Evolutionary conservation across 1,140 invertebrate species (phyloP).

Genomic region (Drosophila obscura): DNA sequence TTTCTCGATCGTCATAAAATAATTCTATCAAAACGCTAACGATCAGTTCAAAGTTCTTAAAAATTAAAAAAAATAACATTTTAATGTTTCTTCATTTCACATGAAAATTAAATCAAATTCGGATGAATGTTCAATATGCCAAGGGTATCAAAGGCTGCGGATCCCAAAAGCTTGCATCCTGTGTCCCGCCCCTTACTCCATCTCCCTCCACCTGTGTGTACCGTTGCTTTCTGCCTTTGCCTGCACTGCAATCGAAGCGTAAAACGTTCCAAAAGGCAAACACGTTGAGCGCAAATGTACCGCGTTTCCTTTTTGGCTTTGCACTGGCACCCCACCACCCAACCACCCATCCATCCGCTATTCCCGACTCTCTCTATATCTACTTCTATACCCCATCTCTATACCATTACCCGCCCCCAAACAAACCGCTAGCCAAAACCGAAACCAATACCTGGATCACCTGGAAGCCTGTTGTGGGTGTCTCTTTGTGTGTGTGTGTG

Average conservation of each 20-base stretch:
- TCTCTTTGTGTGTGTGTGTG: conserved; percentile 21
- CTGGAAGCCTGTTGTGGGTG: conserved; percentile 16
- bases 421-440: conserved; percentile 24
- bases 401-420: background rate
- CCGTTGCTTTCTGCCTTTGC: conserved; percentile 24
- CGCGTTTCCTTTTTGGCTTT: conserved; percentile 75
- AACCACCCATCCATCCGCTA: conserved; percentile 11
- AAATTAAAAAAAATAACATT: too few species aligned
- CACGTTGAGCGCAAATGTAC: conserved; percentile 78
- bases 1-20: too few species aligned
- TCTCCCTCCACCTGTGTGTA: background rate
- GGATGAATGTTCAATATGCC: too few species aligned
- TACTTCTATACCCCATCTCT: background rate
- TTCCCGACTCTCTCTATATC: too few species aligned
- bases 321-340: background rate
- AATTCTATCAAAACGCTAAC: too few species aligned
- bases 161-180: background rate
- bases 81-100: too few species aligned
- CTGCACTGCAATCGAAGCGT: conserved; percentile 73
- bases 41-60: too few species aligned
- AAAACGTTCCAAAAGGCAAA: conserved; percentile 76
- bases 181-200: background rate
- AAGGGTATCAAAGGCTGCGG: too few species aligned
- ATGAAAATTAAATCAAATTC: too few species aligned
- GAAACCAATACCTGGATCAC: conserved; percentile 49